Base-by-base conservation (phyloP, 2,888 invertebrate species). In the Troides oblongomaculatus region DNA sequence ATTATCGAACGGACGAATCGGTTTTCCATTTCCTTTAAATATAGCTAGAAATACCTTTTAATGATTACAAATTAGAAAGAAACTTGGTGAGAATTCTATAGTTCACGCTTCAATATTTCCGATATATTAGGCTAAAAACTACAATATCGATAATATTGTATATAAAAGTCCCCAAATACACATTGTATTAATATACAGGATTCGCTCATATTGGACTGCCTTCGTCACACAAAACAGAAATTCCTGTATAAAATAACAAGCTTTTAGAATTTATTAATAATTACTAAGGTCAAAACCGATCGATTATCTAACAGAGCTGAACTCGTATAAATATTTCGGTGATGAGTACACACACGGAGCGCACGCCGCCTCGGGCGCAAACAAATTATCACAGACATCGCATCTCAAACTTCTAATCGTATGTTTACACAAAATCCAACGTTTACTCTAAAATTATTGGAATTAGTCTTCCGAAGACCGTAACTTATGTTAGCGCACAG, bases 291-390 rank as follows among this genome's bases (percentile, higher is more conserved):
- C 18, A 53, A 53, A 53, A 53, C n/a, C n/a, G 5, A 53, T 53
- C n/a, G n/a, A 53, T 53, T n/a, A 84, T 84, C 81, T 78, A 80
- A 79, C 80, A 66, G 79, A 77, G 78, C 81, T 83, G 82, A 87
- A 85, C 82, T 80, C 77, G 72, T 72, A 86, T 88, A 88, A 88
- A 90, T 87, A 88, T 86, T 86, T 82, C 82, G 83, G 77, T 78
- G 78, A 77, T 74, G 74, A 73, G 74, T 77, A 84, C 79, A 84
- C 80, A 85, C 84, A 86, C 81, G 85, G 73, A 75, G 73, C 67
- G 70, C 62, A 75, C 74, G 78, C 75, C 73, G 72, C 73, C 71
- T 76, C 76, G 73, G 73, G 77, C 79, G 78, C 84, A 88, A 87
- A 89, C 87, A 90, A 89, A 89, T 89, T 87, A 88, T 73, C 68